These are phyloP conservation scores for Erythrocercus mccallii DNA, from an alignment of 2,113 vertebrate genomes.

Conservation along the genomic window DNA sequence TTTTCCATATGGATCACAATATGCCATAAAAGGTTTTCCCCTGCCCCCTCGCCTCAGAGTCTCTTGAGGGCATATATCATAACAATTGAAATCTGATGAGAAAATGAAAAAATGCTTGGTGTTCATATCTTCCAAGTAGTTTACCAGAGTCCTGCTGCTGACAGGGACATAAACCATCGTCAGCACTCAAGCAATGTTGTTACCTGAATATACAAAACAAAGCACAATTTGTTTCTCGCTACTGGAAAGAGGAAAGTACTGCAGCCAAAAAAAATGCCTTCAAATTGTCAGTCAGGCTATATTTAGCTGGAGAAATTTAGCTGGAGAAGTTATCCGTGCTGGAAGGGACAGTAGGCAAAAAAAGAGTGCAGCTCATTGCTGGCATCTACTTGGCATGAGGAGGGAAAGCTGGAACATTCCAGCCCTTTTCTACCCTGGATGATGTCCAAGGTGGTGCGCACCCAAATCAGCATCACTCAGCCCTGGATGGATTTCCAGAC, in stretches of 20 bases:
- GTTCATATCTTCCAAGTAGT: conserved; percentile 59
- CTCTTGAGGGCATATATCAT: conserved; percentile 64
- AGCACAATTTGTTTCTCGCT: background rate
- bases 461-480: rapidly evolving
- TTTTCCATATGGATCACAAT: conserved; percentile 74
- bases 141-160: conserved; percentile 68
- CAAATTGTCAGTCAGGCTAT: background rate
- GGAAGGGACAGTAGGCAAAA: background rate
- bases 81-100: conserved; percentile 70
- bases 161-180: conserved; percentile 49
- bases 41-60: background rate
- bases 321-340: rapidly evolving
- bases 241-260: conserved; percentile 3
- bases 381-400: background rate
- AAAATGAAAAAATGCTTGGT: conserved; percentile 66
- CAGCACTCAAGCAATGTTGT: background rate
- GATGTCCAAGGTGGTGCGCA: background rate
- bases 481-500: background rate
- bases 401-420: background rate
- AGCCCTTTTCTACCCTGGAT: background rate
- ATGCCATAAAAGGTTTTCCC: conserved; percentile 52
- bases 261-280: background rate
- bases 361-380: background rate
- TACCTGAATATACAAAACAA: conserved; percentile 16
- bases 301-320: background rate